phyloP scores from a whole-genome alignment of 2,888 invertebrate genomes.

The Tolmerus cingulatus region DNA sequence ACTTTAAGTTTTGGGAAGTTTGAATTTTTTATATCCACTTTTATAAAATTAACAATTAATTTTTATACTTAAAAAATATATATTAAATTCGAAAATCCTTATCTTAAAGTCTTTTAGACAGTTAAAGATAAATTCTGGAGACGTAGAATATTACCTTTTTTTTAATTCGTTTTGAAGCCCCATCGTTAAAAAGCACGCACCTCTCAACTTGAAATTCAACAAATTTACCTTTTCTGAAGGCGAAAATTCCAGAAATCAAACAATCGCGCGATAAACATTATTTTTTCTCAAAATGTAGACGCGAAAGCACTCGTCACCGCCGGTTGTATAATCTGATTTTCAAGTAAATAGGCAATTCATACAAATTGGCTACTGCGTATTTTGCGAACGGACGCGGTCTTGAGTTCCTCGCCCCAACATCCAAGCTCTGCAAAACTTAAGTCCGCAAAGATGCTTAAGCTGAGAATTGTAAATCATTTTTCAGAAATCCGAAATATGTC shows the following conservation, averaged over 20 bases:
- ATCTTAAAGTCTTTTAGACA: too few species aligned
- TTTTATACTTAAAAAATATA: too few species aligned
- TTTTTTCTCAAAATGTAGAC: neutral
- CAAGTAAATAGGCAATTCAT: neutral
- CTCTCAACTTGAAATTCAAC: neutral
- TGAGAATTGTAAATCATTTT: neutral
- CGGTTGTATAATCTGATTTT: neutral
- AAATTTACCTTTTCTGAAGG: neutral
- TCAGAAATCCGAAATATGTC: neutral
- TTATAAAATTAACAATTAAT: too few species aligned
- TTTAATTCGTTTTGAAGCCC: neutral
- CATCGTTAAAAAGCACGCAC: neutral
- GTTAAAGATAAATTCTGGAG: neutral
- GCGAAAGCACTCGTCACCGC: neutral
- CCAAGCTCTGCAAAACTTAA: neutral
- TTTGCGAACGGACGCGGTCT: neutral
- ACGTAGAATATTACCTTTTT: neutral
- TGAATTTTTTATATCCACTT: too few species aligned
- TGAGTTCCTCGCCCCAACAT: neutral
- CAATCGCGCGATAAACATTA: neutral
- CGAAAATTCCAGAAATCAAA: neutral
- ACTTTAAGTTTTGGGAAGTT: too few species aligned
- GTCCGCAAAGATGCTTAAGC: neutral
- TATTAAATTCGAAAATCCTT: too few species aligned
- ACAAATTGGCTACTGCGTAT: neutral